Base-by-base conservation (phyloP, 2,888 invertebrate species). In the Lycaena phlaeas region DNA sequence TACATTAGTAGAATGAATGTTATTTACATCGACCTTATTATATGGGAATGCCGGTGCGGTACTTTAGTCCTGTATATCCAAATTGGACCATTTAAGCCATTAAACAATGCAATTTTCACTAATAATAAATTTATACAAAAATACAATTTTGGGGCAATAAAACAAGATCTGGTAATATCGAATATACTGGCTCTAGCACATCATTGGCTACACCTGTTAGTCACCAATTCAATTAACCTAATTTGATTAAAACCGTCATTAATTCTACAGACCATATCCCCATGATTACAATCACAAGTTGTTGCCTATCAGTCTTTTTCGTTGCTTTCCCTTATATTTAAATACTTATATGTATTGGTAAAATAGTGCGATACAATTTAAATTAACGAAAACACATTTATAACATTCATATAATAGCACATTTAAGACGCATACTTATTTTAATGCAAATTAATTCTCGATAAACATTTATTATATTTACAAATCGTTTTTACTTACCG, bases 71-170 rank as follows among this genome's bases (percentile, higher is more conserved):
- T 41, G 45, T 39, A 42, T 46, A 50, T 46, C 47, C 50, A 41
- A 53, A 56, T 57, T 54, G 57, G 56, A 59, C 56, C 60, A 57
- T 63, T 58, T 55, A 55, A 55, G 55, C 53, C 61, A 54, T 53
- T 57, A 55, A 62, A 62, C 57, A 59, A 64, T 64, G 67, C 67
- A 68, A 57, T 62, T 56, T 59, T 56, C 59, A 67, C 68, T 63
- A 62, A 68, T 62, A 76, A 79, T 64, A 74, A 76, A 74, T 75
- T 66, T 75, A 69, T 81, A 81, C 78, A 81, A 81, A 81, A 81
- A 81, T 81, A 81, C 76, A 66, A 71, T 72, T 71, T 73, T 61
- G 60, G 57, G 59, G 56, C n/a, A 61, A 57, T 59, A 61, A 61
- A 54, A 54, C 54, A 57, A 54, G 42, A 46, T 51, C 51, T 46